These are phyloP conservation scores for Thermophis baileyi DNA, from an alignment of 2,113 vertebrate genomes.

Conservation along the genomic window DNA sequence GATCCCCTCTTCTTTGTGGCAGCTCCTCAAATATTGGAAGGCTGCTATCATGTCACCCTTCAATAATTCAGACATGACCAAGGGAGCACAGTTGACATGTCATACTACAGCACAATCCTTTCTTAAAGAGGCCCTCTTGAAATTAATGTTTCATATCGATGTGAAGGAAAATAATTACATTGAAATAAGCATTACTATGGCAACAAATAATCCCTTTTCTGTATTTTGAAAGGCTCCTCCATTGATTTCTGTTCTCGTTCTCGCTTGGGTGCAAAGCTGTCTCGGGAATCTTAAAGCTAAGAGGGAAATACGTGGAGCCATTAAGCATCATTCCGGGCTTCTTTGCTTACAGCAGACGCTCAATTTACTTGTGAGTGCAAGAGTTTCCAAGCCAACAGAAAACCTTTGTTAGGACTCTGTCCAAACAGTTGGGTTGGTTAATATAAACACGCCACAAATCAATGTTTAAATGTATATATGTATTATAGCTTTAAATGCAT, in stretches of 20 bases:
- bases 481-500: no score
- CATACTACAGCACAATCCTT: constrained; percentile 2
- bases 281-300: constrained; percentile 25
- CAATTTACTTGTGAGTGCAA: background rate
- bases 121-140: constrained; percentile 36
- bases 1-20: background rate
- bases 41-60: background rate
- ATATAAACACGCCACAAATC: no score
- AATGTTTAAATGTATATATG: no score
- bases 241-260: background rate
- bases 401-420: no score
- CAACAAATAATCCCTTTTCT: constrained; percentile 47
- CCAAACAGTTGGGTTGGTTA: no score
- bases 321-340: background rate
- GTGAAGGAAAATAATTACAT: constrained; percentile 31
- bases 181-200: constrained; percentile 47
- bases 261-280: background rate
- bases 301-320: constrained; percentile 29
- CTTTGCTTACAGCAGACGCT: constrained; percentile 6
- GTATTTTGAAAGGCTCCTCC: constrained; percentile 45
- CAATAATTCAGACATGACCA: background rate
- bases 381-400: background rate
- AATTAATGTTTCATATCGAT: constrained; percentile 35
- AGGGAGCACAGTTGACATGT: background rate
- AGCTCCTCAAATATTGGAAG: background rate